Conservation (phyloP, 2,797 vertebrate species). For the Neostethus bicornis region DNA sequence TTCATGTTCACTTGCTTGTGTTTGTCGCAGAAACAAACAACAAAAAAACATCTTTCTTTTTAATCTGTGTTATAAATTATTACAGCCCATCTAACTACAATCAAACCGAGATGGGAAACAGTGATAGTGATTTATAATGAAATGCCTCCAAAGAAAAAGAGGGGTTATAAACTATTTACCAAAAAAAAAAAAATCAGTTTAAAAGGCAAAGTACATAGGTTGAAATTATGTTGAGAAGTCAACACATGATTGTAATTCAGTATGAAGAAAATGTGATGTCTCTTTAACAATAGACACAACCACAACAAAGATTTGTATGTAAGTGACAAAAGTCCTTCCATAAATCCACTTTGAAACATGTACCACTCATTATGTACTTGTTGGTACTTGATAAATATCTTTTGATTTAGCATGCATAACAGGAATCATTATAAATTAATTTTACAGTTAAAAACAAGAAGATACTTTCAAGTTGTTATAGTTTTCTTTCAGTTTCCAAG, state of each 20-base stretch:
- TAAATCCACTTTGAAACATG: no score
- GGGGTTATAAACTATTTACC: neutral
- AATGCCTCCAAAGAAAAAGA: neutral
- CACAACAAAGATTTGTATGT: neutral
- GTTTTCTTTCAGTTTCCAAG: no score
- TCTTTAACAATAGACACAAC: neutral
- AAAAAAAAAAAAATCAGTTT: neutral
- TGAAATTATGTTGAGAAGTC: no score
- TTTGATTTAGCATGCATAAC: no score
- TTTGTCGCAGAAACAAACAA: slow-evolving; percentile 4
- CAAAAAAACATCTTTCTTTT: neutral
- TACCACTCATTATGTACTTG: no score
- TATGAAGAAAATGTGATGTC: neutral
- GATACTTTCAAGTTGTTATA: no score
- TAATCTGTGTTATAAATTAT: neutral
- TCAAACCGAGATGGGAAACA: neutral
- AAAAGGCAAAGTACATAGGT: no score
- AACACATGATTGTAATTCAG: neutral
- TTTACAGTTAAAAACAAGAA: no score
- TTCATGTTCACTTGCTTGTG: neutral
- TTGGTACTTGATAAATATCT: no score
- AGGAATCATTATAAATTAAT: no score
- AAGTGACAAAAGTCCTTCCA: slow-evolving; percentile 1
- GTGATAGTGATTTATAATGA: neutral
- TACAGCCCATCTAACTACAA: neutral